Evolutionary conservation across 2,797 vertebrate species (phyloP).

Genomic region (Cercopithecus neglectus): DNA sequence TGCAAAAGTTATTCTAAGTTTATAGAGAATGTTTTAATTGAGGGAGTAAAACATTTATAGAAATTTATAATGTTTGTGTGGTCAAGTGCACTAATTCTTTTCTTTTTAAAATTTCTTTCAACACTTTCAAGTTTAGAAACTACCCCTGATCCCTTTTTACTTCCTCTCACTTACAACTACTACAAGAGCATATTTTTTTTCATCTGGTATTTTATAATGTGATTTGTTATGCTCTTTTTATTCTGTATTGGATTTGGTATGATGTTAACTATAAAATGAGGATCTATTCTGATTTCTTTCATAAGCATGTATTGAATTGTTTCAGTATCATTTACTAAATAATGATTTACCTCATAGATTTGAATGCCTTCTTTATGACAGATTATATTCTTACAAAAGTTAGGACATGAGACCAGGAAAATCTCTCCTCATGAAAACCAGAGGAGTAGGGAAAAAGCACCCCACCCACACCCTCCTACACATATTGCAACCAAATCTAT

Average conservation of each 20-base stretch:
- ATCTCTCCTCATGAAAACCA: neutral
- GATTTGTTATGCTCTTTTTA: neutral
- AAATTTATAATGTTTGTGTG: neutral
- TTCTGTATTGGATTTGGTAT: neutral
- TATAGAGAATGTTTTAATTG: neutral
- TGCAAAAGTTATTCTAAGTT: neutral
- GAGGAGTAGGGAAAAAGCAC: neutral
- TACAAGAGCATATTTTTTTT: neutral
- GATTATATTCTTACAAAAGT: neutral
- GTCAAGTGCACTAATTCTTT: neutral
- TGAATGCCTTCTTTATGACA: neutral
- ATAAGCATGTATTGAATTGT: neutral
- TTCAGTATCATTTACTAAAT: neutral
- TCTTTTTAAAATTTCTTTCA: neutral
- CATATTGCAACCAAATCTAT: neutral
- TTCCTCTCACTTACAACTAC: neutral
- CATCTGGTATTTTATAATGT: neutral
- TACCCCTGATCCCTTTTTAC: neutral
- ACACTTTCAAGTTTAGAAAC: neutral
- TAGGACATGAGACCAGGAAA: neutral
- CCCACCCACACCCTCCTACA: accelerated
- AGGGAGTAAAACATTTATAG: neutral
- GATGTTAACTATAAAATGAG: neutral
- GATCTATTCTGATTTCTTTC: neutral
- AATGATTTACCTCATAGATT: neutral